Conservation (phyloP, 1,140 invertebrate genomes). For the Drosophila aff. region DNA sequence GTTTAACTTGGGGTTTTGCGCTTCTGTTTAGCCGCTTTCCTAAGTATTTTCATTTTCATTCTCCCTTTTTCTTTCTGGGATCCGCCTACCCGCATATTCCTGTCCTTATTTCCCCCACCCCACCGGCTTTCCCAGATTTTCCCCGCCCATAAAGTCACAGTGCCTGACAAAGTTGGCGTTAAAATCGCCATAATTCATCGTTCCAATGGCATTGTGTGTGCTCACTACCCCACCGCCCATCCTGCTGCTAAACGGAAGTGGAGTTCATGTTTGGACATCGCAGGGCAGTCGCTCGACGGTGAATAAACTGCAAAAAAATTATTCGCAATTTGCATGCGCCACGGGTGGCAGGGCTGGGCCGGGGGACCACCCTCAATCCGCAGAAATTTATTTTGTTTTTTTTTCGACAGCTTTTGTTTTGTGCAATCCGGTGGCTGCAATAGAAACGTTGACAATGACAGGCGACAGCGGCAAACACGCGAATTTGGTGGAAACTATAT, state of each 20-base stretch:
- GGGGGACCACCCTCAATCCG: not conserved
- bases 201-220: slow-evolving; percentile 62
- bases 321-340: slow-evolving; percentile 71
- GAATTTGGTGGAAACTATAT: slow-evolving; percentile 21
- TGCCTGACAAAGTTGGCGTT: slow-evolving; percentile 63
- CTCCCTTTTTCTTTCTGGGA: slow-evolving; percentile 24
- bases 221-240: not conserved
- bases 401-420: slow-evolving; percentile 23
- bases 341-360: not conserved
- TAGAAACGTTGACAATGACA: slow-evolving; percentile 75
- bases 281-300: slow-evolving; percentile 41
- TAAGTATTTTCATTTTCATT: slow-evolving; percentile 32
- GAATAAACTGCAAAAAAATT: slow-evolving; percentile 54
- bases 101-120: slow-evolving; percentile 3
- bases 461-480: slow-evolving; percentile 35
- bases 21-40: slow-evolving; percentile 35
- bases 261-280: slow-evolving; percentile 74
- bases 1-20: slow-evolving; percentile 37
- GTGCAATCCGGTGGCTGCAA: slow-evolving; percentile 41
- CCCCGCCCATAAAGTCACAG: slow-evolving; percentile 3
- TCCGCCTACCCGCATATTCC: slow-evolving; percentile 5
- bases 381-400: slow-evolving; percentile 15
- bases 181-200: slow-evolving; percentile 81
- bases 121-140: not conserved
- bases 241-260: slow-evolving; percentile 51